phyloP scores from a whole-genome alignment of 2,888 invertebrate genomes.

The Drosophila mayaguana region DNA sequence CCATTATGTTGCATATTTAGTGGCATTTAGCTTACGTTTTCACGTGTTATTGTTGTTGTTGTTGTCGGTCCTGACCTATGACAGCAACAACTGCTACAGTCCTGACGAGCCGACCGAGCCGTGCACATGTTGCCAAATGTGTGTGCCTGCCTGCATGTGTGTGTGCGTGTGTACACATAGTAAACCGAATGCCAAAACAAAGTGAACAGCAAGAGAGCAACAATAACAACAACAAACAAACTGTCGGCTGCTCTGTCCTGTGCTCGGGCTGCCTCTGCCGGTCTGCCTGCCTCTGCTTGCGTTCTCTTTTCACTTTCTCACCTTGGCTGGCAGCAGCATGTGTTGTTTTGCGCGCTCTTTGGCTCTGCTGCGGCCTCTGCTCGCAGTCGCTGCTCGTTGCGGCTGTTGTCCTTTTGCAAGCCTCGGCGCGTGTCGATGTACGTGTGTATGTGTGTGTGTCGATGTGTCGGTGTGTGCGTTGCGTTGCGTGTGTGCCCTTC shows the following conservation, averaged over 20 bases:
- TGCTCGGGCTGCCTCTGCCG: neutral
- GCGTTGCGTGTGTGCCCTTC: constrained; percentile 64
- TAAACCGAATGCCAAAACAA: constrained; percentile 65
- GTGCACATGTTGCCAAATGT: constrained; percentile 71
- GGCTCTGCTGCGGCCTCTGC: constrained; percentile 37
- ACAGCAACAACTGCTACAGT: constrained; percentile 33
- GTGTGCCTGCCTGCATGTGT: constrained; percentile 2
- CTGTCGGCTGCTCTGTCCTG: constrained; percentile 30
- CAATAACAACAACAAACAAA: constrained; percentile 26
- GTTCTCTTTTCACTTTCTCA: constrained; percentile 45
- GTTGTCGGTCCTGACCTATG: constrained; percentile 68
- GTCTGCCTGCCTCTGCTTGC: constrained; percentile 7
- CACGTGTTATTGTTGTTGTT: constrained; percentile 23
- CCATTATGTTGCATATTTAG: constrained; percentile 72
- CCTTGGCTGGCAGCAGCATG: constrained; percentile 64
- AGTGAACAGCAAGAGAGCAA: constrained; percentile 50
- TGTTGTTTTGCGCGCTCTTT: constrained; percentile 52
- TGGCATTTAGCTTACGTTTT: constrained; percentile 63
- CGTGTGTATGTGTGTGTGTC: constrained; percentile 23
- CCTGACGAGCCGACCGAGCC: constrained; percentile 31
- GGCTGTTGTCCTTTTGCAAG: constrained; percentile 72
- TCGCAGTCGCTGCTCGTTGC: constrained; percentile 47
- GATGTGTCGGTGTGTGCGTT: constrained; percentile 35
- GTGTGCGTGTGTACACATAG: constrained; percentile 40
- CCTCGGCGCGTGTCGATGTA: constrained; percentile 65